Base-by-base conservation (phyloP, 2,888 invertebrate species). In the Willowsia nigromaculata region DNA sequence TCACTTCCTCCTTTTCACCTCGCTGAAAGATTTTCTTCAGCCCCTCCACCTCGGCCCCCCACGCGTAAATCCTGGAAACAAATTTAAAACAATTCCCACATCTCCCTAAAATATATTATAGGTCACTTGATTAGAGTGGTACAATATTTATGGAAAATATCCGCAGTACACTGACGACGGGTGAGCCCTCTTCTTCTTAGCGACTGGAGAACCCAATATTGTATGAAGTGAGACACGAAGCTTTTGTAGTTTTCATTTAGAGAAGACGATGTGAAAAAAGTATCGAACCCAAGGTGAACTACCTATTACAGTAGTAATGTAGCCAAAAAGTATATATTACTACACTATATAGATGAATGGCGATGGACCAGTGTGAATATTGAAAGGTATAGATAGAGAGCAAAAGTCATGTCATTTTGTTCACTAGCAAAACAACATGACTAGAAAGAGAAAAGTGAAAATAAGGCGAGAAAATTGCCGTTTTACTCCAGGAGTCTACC, bases 31-130 rank as follows among this genome's bases (percentile, higher is more conserved):
- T 11, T 37, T 25, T 27, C 27, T 47, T 74, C 30, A 25, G 7
- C 33, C 13, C 22, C 40, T 40, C 18, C 11, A 11, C 33, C 53
- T 62, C 27, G 18, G 13, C 1, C 13, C 40, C 7, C 43, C 33
- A 11, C 65, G 18, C 65, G 65, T 59, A 47, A 65, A 81, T 62
- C 30, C 59, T 40, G 30, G 27, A 62, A 30, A 37, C 13, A 68
- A 83, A 43, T 83, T 53, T 27, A 30, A 68, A 68, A 50, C 68
- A 68, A 50, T 50, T 68, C 62, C 3, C 50, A 18, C 47, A 47
- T 68, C 68, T 33, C 68, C 18, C 50, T 83, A n/a, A 68, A 50
- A 68, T 83, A 68, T 83, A 68, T 83, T 83, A 22, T 53, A n/a
- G 30, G 50, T 47, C 68, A 78, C 30, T 78, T 78, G 78, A 78